Conservation (phyloP, 2,888 invertebrate genomes). For the Melinaea menophilus region DNA sequence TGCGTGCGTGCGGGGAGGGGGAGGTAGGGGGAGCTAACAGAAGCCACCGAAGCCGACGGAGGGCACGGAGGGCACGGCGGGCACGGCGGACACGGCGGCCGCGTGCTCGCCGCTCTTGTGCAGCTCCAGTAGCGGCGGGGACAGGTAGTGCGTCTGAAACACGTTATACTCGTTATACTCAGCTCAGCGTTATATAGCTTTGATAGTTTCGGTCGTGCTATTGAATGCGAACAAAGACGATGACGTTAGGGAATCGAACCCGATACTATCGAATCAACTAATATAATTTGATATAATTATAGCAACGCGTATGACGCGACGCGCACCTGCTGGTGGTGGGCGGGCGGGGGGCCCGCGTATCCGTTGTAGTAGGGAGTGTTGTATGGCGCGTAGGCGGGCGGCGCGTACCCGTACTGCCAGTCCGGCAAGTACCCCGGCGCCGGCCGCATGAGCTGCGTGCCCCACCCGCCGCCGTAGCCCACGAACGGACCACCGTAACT, state of each 20-base stretch:
- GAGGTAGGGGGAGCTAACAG: slow-evolving; percentile 54
- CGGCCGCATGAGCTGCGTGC: slow-evolving; percentile 69
- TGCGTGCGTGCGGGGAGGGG: slow-evolving; percentile 18
- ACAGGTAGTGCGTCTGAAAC: slow-evolving; percentile 62
- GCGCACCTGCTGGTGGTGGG: slow-evolving; percentile 67
- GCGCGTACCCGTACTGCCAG: slow-evolving; percentile 71
- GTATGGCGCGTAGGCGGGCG: slow-evolving; percentile 63
- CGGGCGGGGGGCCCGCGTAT: slow-evolving; percentile 67
- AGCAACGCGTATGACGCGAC: neutral
- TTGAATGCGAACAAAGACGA: no score
- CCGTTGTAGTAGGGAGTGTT: slow-evolving; percentile 71
- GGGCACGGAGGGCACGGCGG: slow-evolving; percentile 65
- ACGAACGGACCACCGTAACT: slow-evolving; percentile 72
- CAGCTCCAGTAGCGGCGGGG: slow-evolving; percentile 66
- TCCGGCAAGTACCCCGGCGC: slow-evolving; percentile 73
- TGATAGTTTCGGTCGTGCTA: no score
- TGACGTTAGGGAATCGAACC: no score
- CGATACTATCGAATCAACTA: no score
- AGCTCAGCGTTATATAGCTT: no score
- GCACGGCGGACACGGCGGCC: slow-evolving; percentile 51
- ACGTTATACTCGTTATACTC: no score
- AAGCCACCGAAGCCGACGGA: slow-evolving; percentile 74
- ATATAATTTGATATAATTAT: neutral
- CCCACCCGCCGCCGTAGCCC: slow-evolving; percentile 71
- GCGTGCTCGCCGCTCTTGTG: slow-evolving; percentile 66